Base-by-base conservation (phyloP, 35 echinoderm and acorn worm genomes). In the Lytechinus pictus region DNA sequence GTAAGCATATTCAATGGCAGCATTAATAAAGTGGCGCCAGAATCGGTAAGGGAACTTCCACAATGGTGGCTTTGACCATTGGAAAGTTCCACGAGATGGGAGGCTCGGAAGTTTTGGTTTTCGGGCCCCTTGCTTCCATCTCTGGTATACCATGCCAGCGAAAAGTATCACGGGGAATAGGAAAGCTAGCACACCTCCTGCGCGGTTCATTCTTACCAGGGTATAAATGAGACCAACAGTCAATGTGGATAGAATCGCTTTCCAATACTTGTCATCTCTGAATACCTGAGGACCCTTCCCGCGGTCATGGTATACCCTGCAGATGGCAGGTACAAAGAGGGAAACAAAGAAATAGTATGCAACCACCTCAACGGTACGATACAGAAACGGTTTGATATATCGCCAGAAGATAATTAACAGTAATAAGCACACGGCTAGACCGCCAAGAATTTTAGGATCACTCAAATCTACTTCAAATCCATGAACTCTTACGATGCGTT, bases 11-110 rank as follows among this genome's bases (percentile, higher is more conserved):
- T n/a, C 6, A 24, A 24, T 6, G 66, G 19, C 66, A 79, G 21
- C 66, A 4, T 79, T 24, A 24, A 79, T 79, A 79, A 79, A 79
- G 66, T 79, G 66, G 66, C 66, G 19, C 66, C 66, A 79, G n/a
- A 79, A 79, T 79, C 66, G 66, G 66, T 79, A 79, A 24, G 66
- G 66, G 66, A 79, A 79, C 66, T 79, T 79, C 66, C 66, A 79
- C 66, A 1, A n/a, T 79, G 66, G 66, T 79, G 66, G 66, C 14
- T 24, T 79, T 24, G 66, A 79, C 66, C 66, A 79, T 24, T 79
- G 66, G 66, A 79, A 79, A 79, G 61, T 19, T 19, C 61, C 61
- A 6, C 24, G 61, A 71, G 16, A 8, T 79, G 16, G n/a, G 21
- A 79, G n/a, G 19, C 19, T 24, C 21, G 8, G 66, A n/a, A 79